Evolutionary conservation across 2,797 vertebrate genomes (phyloP), one percentile per base, ranked within the genome.

Genomic region (Cephalopachus bancanus): DNA sequence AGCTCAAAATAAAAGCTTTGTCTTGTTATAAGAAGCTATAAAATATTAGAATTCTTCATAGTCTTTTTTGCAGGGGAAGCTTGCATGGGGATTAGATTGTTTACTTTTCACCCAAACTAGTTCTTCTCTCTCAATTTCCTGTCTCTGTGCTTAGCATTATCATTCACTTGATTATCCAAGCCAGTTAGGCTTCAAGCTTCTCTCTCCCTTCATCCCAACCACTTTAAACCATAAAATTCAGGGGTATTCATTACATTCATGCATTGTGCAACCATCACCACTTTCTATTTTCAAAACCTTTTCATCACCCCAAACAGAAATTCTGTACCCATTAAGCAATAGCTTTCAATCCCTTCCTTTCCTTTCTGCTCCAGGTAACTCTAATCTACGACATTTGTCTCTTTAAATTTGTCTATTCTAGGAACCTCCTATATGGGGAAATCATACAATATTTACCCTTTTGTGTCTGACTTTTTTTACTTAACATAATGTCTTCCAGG

Each of bases 171-270:
- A 14, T 64, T 19, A 22, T 33, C 24, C 8, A 67, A 51, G 19
- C 30, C 30, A 74, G 5, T 57, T 55, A 37, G 15, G 53, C 11
- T 9, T 57, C 65, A 49, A 72, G 28, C 53, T 74, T 79, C 1
- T 20, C 1, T 20, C 1, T 15, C 9, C 16, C 57, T 53, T 51
- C 28, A 67, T 33, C 28, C 60, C 0, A 64, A 17, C 19, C n/a
- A 49, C 3, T 76, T 67, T 71, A 44, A 69, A 55, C 37, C 24
- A 5, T 30, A 28, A 12, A 60, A 37, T 19, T 53, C 26, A 53
- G 15, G 20, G 30, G 7, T 10, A 57, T 65, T 74, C 28, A 87
- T 60, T 10, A 72, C 9, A 57, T 55, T 67, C 28, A 71, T 51
- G 28, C 44, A n/a, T 10, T 72, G 26, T 53, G 1, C 51, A 83